Evolutionary conservation across 2,888 invertebrate genomes (phyloP).

Genomic region (Zele albiditarsus): DNA sequence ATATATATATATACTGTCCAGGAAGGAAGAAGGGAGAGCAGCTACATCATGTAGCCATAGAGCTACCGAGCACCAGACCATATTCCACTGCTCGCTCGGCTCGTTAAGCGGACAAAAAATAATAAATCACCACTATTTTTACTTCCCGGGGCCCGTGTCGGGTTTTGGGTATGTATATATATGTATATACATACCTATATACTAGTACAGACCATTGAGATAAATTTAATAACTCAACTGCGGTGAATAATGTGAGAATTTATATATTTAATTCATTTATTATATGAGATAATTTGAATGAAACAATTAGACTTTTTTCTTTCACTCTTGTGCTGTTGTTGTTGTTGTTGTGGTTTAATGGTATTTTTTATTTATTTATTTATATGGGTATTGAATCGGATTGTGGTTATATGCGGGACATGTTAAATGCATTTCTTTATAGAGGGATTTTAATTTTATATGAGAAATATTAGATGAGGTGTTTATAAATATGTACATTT

Average conservation of each 20-base stretch:
- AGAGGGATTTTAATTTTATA: background rate
- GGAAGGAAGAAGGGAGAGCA: conserved; percentile 42
- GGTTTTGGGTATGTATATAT: background rate
- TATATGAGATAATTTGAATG: background rate
- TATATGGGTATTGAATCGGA: background rate
- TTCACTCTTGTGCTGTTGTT: background rate
- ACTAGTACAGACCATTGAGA: conserved; percentile 54
- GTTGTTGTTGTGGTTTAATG: background rate
- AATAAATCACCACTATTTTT: conserved; percentile 68
- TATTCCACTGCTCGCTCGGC: conserved; percentile 64
- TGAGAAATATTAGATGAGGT: background rate
- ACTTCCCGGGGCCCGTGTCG: conserved; percentile 40
- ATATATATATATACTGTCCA: conserved; percentile 2
- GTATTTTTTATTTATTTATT: background rate
- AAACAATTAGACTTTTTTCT: background rate
- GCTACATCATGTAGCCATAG: background rate
- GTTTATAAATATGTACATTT: background rate
- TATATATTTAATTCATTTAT: conserved; percentile 1
- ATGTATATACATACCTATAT: background rate
- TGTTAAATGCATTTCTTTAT: background rate
- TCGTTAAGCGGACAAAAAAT: conserved; percentile 64
- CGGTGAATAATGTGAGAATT: conserved; percentile 14
- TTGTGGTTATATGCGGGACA: background rate
- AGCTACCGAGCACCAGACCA: conserved; percentile 52
- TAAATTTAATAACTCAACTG: conserved; percentile 70